Evolutionary conservation across 2,797 vertebrate genomes (phyloP).

Genomic region (Mycteria americana): DNA sequence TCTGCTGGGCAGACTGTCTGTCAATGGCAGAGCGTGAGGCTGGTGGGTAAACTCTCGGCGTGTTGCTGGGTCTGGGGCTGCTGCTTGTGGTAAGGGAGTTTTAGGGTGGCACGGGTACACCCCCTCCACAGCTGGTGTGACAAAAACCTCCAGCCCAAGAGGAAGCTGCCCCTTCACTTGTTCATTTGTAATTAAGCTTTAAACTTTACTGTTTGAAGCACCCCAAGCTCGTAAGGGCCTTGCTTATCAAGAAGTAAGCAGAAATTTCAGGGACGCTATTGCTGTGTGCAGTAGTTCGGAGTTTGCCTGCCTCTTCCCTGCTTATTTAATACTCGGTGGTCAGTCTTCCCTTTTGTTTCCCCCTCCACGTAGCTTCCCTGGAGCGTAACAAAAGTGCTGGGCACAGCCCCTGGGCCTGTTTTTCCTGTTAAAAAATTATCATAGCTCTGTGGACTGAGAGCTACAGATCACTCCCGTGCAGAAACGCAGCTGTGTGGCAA

Average conservation of each 20-base stretch:
- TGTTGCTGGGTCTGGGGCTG: not conserved
- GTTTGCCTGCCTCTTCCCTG: not conserved
- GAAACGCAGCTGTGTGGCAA: not conserved
- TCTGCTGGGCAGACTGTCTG: not conserved
- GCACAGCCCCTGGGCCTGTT: not conserved
- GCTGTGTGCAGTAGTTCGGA: not conserved
- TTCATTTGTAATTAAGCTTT: not conserved
- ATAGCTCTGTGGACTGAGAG: not conserved
- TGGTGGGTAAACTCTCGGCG: fast-evolving
- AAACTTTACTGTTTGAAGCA: not conserved
- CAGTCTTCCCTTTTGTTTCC: not conserved
- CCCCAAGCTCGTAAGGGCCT: not conserved
- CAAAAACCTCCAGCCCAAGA: not conserved
- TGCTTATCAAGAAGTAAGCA: not conserved
- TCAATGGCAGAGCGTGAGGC: not conserved
- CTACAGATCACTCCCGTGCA: not conserved
- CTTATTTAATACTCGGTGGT: not conserved
- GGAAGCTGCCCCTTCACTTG: not conserved
- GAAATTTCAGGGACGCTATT: not conserved
- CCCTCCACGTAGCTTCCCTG: not conserved
- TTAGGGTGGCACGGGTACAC: not conserved
- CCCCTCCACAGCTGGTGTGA: not conserved
- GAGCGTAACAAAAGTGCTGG: not conserved
- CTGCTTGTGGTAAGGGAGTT: not conserved
- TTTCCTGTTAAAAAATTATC: not conserved